These are phyloP conservation scores for Nautilus pompilius DNA, from an alignment of 1,140 invertebrate genomes.

Conservation along the genomic window DNA sequence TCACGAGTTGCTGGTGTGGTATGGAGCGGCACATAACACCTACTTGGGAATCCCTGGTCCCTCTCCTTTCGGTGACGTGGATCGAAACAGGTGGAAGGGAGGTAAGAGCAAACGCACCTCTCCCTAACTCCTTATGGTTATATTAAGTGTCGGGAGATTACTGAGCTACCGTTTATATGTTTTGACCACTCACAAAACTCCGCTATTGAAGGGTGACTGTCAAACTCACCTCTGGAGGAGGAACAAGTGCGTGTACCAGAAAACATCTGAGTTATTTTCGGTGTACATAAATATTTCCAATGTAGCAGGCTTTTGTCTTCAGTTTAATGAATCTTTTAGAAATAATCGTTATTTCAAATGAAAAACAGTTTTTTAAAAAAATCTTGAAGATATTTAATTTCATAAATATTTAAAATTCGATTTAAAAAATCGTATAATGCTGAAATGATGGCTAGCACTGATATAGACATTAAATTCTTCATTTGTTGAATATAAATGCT, in stretches of 20 bases:
- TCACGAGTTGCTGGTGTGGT: constrained; percentile 62
- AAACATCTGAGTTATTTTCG: neutral
- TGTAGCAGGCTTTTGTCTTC: too few relatives aligned
- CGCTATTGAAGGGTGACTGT: neutral
- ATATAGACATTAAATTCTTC: too few relatives aligned
- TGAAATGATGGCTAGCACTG: too few relatives aligned
- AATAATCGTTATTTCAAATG: too few relatives aligned
- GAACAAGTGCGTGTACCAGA: neutral
- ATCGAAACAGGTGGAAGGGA: neutral
- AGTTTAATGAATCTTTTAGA: too few relatives aligned
- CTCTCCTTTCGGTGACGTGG: neutral
- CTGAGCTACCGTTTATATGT: neutral
- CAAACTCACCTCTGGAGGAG: neutral
- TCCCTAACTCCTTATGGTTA: neutral
- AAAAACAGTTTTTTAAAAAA: too few relatives aligned
- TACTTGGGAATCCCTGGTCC: constrained; percentile 42
- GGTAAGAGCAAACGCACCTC: too few relatives aligned
- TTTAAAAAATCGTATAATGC: too few relatives aligned
- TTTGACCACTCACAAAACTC: neutral
- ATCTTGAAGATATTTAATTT: too few relatives aligned
- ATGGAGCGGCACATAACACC: constrained; percentile 56
- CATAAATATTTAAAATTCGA: too few relatives aligned
- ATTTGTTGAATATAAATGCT: too few relatives aligned
- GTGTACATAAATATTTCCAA: too few relatives aligned
- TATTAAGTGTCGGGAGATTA: neutral